A percentile compares a stretch with the other conserved stretches of the same genome.
phyloP scores from a whole-genome alignment of 2,888 invertebrate species.

The Automeris io region DNA sequence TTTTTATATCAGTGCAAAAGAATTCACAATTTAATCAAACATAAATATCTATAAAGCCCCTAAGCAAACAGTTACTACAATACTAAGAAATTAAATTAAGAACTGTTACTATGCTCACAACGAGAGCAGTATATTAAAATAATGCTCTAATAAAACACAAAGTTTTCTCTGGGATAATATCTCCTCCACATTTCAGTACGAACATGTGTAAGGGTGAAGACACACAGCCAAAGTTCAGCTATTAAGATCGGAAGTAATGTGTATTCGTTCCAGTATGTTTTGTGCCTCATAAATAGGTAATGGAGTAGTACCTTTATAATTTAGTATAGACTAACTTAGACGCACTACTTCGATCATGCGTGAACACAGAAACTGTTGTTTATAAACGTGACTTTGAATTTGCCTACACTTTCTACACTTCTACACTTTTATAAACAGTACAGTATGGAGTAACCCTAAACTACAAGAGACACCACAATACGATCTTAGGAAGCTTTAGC shows the following conservation, averaged over 20 bases:
- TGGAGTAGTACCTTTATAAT: too few relatives aligned
- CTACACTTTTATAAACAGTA: too few relatives aligned
- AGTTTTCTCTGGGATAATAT: conserved; percentile 27
- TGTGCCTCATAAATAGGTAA: not conserved
- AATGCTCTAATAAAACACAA: conserved; percentile 35
- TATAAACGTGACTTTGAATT: too few relatives aligned
- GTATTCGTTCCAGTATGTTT: conserved; percentile 3
- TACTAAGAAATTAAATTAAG: not conserved
- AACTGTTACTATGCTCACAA: conserved; percentile 25
- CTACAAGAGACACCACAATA: too few relatives aligned
- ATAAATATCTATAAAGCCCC: not conserved
- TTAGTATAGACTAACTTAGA: too few relatives aligned
- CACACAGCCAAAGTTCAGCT: conserved; percentile 6
- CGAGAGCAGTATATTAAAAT: conserved; percentile 40
- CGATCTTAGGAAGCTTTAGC: too few relatives aligned
- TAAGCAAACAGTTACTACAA: not conserved
- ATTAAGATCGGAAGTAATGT: not conserved
- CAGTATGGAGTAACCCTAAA: too few relatives aligned
- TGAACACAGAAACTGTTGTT: too few relatives aligned
- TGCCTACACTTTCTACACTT: too few relatives aligned
- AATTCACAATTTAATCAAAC: not conserved
- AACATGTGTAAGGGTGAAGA: conserved; percentile 12
- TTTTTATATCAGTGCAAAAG: too few relatives aligned
- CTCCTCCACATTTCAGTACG: conserved; percentile 9
- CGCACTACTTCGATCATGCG: too few relatives aligned